Evolutionary conservation across 2,888 invertebrate genomes (phyloP), one percentile per base, ranked within the genome.

Genomic region (Portevinia maculata): DNA sequence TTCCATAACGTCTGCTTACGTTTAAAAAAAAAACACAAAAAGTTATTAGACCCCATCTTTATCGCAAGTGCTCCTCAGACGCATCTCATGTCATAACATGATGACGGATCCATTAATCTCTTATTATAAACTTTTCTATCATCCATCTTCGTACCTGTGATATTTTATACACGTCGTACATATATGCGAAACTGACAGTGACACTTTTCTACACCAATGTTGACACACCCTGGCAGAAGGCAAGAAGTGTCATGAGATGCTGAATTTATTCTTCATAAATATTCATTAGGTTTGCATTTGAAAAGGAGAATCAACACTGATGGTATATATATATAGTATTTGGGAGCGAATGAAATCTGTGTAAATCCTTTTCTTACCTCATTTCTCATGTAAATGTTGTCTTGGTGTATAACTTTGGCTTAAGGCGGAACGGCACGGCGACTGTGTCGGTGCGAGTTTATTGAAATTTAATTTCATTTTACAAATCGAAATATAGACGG

Each of bases 251-350:
- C 65, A 74, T 21, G 57, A 32, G 65, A 44, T 46, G 52, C 41
- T 52, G 37, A 53, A 55, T 44, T 75, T 60, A 67, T 67, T 75
- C 30, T 59, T 67, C 52, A 67, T 75, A 75, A 75, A 75, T 75
- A 75, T 75, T 75, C 75, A 75, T 75, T 52, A 67, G 59, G 19
- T 37, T 59, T 59, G 57, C 65, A 52, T 52, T 50, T 11, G n/a
- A 34, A n/a, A 41, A 41, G 39, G 24, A 34, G 17, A 65, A 37
- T 64, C 64, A 64, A 30, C 39, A 50, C 15, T 41, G 8, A 6
- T 15, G 15, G 9, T 17, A 46, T 50, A 37, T n/a, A n/a, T n/a
- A n/a, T n/a, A n/a, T n/a, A 8, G 15, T 24, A 48, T 11, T 15
- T 39, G 34, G 28, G 32, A 13, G 7, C 4, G 41, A 67, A 75